These are phyloP conservation scores for Calliopsis andreniformis DNA, from an alignment of 1,140 invertebrate genomes.

Conservation along the genomic window DNA sequence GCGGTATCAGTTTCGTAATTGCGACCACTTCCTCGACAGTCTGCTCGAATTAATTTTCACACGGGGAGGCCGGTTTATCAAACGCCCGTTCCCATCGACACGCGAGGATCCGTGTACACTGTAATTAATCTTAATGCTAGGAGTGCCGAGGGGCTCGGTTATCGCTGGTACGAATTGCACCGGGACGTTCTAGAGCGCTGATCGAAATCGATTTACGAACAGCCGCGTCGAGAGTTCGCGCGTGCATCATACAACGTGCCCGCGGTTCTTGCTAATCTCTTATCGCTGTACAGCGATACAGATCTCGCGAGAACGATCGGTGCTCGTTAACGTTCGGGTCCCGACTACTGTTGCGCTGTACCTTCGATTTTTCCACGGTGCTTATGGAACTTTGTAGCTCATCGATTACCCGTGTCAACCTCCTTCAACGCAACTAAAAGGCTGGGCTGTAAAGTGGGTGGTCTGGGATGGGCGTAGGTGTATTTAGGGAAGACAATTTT, in stretches of 20 bases:
- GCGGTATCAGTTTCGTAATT: constrained; percentile 41
- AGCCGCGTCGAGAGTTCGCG: constrained; percentile 42
- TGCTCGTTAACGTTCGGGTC: constrained; percentile 31
- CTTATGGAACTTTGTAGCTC: not conserved
- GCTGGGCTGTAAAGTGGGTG: too few relatives aligned
- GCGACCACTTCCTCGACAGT: constrained; percentile 42
- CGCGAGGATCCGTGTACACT: constrained; percentile 56
- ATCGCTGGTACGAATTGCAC: constrained; percentile 39
- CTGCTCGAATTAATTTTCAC: constrained; percentile 47
- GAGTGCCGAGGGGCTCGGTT: constrained; percentile 43
- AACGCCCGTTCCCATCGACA: constrained; percentile 63
- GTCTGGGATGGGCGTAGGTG: too few relatives aligned
- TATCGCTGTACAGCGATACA: constrained; percentile 17
- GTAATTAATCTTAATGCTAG: constrained; percentile 72
- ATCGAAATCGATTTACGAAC: constrained; percentile 55
- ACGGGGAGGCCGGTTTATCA: constrained; percentile 63
- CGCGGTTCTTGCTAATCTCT: constrained; percentile 30
- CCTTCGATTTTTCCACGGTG: not conserved
- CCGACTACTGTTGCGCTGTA: not conserved
- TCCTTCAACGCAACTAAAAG: too few relatives aligned
- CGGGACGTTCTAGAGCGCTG: not conserved
- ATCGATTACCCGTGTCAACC: not conserved
- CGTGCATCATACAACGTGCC: constrained; percentile 10
- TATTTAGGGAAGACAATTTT: too few relatives aligned
- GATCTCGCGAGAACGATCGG: constrained; percentile 30